Conservation (phyloP, 2,888 invertebrate genomes). For the Dryococelus australis region DNA sequence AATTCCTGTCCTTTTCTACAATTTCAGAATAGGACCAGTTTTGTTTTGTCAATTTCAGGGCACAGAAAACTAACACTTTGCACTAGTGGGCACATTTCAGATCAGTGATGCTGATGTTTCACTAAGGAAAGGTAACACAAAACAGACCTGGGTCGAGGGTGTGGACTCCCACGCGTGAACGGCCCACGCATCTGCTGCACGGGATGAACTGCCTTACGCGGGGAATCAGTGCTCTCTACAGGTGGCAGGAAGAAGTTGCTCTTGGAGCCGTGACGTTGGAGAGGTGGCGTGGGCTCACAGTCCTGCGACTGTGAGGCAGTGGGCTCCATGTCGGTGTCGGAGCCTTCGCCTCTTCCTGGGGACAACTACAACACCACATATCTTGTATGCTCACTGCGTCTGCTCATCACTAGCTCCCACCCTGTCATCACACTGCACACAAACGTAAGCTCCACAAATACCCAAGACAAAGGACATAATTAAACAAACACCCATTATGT, state of each 20-base stretch:
- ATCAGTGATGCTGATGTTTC: too few species aligned
- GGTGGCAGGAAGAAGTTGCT: constrained; percentile 88
- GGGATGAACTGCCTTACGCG: constrained; percentile 58
- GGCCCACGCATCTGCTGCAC: constrained; percentile 60
- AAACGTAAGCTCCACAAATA: too few species aligned
- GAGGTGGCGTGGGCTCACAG: constrained; percentile 86
- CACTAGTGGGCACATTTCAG: too few species aligned
- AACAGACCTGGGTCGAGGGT: constrained; percentile 73
- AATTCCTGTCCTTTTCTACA: too few species aligned
- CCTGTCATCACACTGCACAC: too few species aligned
- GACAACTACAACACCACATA: constrained; percentile 68
- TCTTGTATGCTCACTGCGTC: neutral
- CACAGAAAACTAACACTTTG: too few species aligned
- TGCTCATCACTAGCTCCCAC: too few species aligned
- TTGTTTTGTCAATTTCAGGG: too few species aligned
- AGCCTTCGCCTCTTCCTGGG: constrained; percentile 77
- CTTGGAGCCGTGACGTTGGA: constrained; percentile 85
- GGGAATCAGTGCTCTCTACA: constrained; percentile 63
- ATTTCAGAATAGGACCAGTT: too few species aligned
- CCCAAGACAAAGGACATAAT: too few species aligned
- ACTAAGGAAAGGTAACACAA: neutral
- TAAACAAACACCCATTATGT: too few species aligned
- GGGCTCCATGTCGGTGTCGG: constrained; percentile 87
- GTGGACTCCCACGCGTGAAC: constrained; percentile 81
- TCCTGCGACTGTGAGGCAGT: constrained; percentile 90